Base-by-base conservation (phyloP, 92 coral and sea anemone species). In the Palythoa grandiflora region DNA sequence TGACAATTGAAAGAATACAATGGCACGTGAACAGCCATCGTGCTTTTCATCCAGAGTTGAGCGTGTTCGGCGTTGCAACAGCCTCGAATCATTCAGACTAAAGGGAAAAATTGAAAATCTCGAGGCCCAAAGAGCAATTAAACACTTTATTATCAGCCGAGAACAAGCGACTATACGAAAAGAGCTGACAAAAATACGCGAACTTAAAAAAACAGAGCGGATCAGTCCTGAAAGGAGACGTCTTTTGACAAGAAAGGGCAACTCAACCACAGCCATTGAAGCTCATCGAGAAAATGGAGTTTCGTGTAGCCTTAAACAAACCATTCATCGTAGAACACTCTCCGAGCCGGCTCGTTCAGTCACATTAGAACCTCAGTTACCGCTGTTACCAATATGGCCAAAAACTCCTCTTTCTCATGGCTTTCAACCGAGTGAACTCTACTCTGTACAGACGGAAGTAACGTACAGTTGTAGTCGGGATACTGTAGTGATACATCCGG, bases 31-130 rank as follows among this genome's bases (percentile, higher is more conserved):
- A 14, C 80, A 85, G 6, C 95, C 97, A 17, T 94, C 97, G 3
- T 94, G 95, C 65, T 94, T 94, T 66, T 94, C 97, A 39, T 85
- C 85, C 12, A 84, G 95, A 35, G 91, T 94, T 38, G 94, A 94
- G 6, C 91, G 93, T 51, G 97, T 94, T 13, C 90, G 95, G 11
- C 97, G 97, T 1, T 84, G 74, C 10, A 94, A 94, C 71, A 80
- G 84, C 44, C 87, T 86, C 16, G 97, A 94, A 86, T 89, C 91
- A n/a, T 87, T 91, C 71, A 85, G 88, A 73, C 89, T 94, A 5
- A 89, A 90, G 80, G 89, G 91, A 53, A 84, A 88, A 71, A 60
- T 94, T 12, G 79, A 76, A 47, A 17, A 84, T 16, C 72, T 94
- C 20, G 93, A 92, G 80, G 68, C 91, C 10, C 93, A 94, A 68